Evolutionary conservation across 2,888 invertebrate species (phyloP).

Genomic region (Asteroscopus sphinx): DNA sequence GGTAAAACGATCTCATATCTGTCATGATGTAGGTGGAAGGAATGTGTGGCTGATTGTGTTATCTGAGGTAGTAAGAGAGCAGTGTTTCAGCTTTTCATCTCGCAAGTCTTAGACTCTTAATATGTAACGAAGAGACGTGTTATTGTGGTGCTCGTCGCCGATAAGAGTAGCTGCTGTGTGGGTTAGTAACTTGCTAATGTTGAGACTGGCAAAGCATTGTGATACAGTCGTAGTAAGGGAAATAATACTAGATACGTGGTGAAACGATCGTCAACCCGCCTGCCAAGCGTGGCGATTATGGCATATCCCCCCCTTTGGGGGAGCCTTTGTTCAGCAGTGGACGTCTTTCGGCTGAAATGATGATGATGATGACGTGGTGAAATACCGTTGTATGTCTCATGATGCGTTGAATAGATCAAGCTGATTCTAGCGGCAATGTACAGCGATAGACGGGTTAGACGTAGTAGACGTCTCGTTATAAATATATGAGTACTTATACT

Average conservation of each 20-base stretch:
- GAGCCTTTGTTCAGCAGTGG: too few relatives aligned
- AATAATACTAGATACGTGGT: constrained; percentile 9
- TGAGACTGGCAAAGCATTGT: constrained; percentile 27
- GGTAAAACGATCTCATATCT: constrained; percentile 9
- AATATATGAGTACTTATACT: too few relatives aligned
- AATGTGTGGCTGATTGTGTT: constrained; percentile 14
- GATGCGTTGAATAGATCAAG: too few relatives aligned
- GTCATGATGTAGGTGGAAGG: constrained; percentile 16
- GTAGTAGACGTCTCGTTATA: too few relatives aligned
- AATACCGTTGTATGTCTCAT: too few relatives aligned
- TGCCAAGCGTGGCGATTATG: too few relatives aligned
- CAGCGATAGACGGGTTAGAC: too few relatives aligned
- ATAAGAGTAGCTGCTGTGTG: constrained; percentile 19
- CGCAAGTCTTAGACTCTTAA: constrained; percentile 9
- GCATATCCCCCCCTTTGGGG: too few relatives aligned
- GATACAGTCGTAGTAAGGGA: constrained; percentile 22
- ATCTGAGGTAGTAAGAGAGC: background rate
- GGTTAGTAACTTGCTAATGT: constrained; percentile 14
- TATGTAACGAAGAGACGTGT: constrained; percentile 10
- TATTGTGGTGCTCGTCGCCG: constrained; percentile 46
- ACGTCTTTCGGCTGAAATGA: too few relatives aligned
- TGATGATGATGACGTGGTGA: too few relatives aligned
- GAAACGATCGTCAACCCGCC: background rate
- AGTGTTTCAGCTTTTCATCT: constrained; percentile 23
- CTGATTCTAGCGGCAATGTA: too few relatives aligned